phyloP scores from a whole-genome alignment of 2,797 vertebrate species.

The Cossypha heuglini region DNA sequence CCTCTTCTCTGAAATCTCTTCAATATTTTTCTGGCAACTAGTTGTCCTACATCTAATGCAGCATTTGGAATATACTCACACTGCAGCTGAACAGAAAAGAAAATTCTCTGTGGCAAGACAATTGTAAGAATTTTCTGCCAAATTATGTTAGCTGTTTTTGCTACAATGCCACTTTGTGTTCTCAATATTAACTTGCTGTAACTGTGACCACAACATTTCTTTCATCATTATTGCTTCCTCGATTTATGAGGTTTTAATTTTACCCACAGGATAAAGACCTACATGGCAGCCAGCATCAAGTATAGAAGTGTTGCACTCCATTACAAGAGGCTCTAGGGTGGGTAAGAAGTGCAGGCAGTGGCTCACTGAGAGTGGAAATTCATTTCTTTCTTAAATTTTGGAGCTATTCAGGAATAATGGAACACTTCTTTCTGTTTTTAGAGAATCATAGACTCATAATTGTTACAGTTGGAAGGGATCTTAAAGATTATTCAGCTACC shows the following conservation, averaged over 20 bases:
- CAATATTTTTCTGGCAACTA: not conserved
- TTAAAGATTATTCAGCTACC: not conserved
- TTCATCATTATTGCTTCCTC: not conserved
- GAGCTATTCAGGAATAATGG: not conserved
- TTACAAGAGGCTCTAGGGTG: not conserved
- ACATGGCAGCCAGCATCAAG: accelerated
- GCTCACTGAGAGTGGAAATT: not conserved
- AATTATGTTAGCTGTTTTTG: not conserved
- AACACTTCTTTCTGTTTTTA: not conserved
- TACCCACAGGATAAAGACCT: not conserved
- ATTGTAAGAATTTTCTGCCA: not conserved
- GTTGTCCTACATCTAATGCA: not conserved
- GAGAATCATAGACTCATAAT: not conserved
- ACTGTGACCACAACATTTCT: not conserved
- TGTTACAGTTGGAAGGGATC: accelerated
- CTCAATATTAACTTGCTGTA: not conserved
- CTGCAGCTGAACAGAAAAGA: not conserved
- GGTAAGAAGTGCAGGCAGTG: not conserved
- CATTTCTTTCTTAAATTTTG: not conserved
- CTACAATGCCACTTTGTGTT: accelerated
- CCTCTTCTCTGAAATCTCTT: not conserved
- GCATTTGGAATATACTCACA: not conserved
- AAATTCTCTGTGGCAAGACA: not conserved
- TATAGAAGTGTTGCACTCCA: not conserved
- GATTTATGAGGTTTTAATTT: not conserved